Conservation (phyloP, 2,797 vertebrate genomes). For the Vireo griseus region DNA sequence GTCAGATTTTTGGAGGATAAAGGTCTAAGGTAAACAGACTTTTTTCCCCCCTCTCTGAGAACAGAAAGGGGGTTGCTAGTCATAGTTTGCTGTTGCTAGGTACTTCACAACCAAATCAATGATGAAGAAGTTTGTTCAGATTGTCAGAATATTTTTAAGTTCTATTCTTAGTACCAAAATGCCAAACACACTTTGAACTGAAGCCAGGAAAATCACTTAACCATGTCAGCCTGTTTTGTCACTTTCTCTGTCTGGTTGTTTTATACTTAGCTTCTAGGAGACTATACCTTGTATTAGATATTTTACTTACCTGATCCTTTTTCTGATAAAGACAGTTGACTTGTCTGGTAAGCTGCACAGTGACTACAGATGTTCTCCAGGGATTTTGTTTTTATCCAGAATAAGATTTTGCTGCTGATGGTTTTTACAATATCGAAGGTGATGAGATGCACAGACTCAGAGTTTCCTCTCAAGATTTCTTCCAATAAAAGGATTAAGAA, state of each 20-base stretch:
- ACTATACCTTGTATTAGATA: neutral
- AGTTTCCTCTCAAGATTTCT: neutral
- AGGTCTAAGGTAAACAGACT: neutral
- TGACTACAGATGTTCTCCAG: neutral
- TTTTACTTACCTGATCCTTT: neutral
- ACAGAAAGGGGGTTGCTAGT: neutral
- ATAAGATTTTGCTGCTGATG: neutral
- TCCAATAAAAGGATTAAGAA: neutral
- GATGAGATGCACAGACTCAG: neutral
- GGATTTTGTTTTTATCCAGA: neutral
- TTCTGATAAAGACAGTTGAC: neutral
- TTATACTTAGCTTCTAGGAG: neutral
- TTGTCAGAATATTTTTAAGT: neutral
- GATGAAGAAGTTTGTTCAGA: neutral
- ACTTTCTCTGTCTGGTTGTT: neutral
- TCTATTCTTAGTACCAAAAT: neutral
- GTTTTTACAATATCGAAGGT: neutral
- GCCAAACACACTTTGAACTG: neutral
- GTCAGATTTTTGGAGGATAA: neutral
- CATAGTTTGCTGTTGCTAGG: neutral
- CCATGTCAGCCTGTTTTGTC: fast-evolving
- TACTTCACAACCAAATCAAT: neutral
- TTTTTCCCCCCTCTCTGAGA: neutral
- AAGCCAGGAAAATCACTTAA: neutral
- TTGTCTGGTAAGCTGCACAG: neutral